Base-by-base conservation (phyloP, 2,113 vertebrate genomes). In the Plotosus lineatus region DNA sequence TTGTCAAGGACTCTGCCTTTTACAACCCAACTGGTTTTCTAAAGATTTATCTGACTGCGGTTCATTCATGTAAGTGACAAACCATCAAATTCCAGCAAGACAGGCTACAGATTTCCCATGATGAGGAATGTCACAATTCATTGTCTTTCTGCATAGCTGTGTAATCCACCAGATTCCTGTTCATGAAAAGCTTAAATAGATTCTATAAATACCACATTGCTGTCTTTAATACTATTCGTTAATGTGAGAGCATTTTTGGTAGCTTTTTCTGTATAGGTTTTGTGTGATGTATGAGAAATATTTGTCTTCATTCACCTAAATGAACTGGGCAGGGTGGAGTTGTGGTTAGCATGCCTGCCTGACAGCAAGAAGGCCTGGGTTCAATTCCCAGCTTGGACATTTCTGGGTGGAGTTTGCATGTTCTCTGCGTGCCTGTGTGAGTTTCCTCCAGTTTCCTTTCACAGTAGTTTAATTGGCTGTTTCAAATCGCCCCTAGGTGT, bases 51-150 rank as follows among this genome's bases (percentile, higher is more conserved):
- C 46, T 78, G 58, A 26, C 63, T 40, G 50, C 77, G 23, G 14
- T 56, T 79, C 65, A 55, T 78, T 78, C 77, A 65, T 55, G 50
- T 79, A 21, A 79, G 6, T 28, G 50, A 71, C 40, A 71, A 26
- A 23, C 65, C 51, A 79, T 42, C 42, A 58, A 71, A 71, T 71
- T 53, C 40, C 50, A 69, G 51, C 42, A 3, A 36, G 28, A 14
- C 14, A 31, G 50, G n/a, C 63, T 79, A 51, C n/a, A 53, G 50
- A 38, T 79, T 79, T 56, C 50, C 61, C 66, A 40, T 78, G 77
- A 78, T 63, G 44, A 28, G 38, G 36, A 71, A 79, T 79, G 77
- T 44, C 65, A 79, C 19, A 44, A 56, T 68, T 51, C 21, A 78
- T 71, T 79, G 65, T 71, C 78, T 79, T 58, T 56, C 50, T 23